A percentile compares a stretch with the other conserved stretches of the same genome.
Conservation (phyloP, 2,797 vertebrate genomes). For the Heterohyrax brucei region DNA sequence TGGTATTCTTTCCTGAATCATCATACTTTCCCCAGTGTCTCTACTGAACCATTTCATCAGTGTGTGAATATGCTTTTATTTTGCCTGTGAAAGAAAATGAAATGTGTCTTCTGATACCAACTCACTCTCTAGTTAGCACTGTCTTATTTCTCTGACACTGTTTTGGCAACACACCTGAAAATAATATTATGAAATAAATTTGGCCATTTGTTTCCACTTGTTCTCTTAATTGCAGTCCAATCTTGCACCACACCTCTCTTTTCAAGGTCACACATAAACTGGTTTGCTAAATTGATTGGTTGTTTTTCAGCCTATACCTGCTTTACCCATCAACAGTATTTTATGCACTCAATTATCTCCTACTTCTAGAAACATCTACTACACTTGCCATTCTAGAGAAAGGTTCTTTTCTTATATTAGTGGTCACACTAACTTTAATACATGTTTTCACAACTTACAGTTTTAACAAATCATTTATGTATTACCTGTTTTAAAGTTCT, state of each 20-base stretch:
- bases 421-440: not conserved
- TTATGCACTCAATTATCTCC: not conserved
- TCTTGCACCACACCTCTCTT: not conserved
- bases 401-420: not conserved
- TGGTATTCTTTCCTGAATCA: not conserved
- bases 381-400: not conserved
- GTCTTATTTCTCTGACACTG: not conserved
- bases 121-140: not conserved
- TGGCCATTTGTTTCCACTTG: not conserved
- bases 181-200: not conserved
- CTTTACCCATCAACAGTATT: not conserved
- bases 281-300: not conserved
- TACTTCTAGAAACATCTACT: not conserved
- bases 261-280: not conserved
- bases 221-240: not conserved
- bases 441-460: not conserved
- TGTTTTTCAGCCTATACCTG: not conserved
- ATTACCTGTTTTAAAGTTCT: not conserved
- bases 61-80: not conserved
- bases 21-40: not conserved
- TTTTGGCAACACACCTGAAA: not conserved
- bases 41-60: not conserved
- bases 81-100: slow-evolving; percentile 16
- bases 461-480: not conserved
- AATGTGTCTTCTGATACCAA: not conserved